These are phyloP conservation scores for Elymnias hypermnestra DNA, from an alignment of 1,140 invertebrate genomes.

Conservation along the genomic window DNA sequence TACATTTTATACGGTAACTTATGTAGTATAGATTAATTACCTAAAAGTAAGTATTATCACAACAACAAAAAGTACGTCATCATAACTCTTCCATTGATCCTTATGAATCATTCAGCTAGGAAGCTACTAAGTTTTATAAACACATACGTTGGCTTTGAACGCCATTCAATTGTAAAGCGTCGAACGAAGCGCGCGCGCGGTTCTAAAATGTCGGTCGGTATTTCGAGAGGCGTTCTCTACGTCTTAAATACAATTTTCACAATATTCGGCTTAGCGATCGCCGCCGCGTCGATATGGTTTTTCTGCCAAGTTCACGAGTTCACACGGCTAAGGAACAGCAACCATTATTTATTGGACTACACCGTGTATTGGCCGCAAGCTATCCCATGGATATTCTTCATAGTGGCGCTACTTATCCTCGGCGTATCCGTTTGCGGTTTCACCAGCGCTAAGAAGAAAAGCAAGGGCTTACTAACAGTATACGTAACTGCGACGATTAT, in stretches of 20 bases:
- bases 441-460: slow-evolving; percentile 39
- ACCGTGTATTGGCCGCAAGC: slow-evolving; percentile 64
- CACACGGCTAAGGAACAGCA: slow-evolving; percentile 49
- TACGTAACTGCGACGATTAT: slow-evolving; percentile 38
- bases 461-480: slow-evolving; percentile 32
- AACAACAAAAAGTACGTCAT: neutral
- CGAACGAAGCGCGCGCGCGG: slow-evolving; percentile 25
- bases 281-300: slow-evolving; percentile 51
- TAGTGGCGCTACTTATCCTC: slow-evolving; percentile 42
- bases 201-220: slow-evolving; percentile 16
- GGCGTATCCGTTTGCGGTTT: slow-evolving; percentile 49
- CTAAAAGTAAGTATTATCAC: too few species aligned
- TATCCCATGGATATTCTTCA: slow-evolving; percentile 56
- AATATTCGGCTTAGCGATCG: slow-evolving; percentile 42
- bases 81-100: slow-evolving; percentile 14
- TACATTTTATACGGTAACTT: too few species aligned
- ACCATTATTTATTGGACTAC: slow-evolving; percentile 62
- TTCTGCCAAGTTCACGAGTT: slow-evolving; percentile 55
- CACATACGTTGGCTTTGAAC: slow-evolving; percentile 15
- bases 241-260: slow-evolving; percentile 47
- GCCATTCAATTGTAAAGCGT: slow-evolving; percentile 47
- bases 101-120: slow-evolving; percentile 22
- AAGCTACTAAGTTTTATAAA: slow-evolving; percentile 22
- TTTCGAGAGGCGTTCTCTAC: slow-evolving; percentile 32
- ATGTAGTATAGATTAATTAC: too few species aligned